These are phyloP conservation scores for Acrocephalus scirpaceus DNA, from an alignment of 2,797 vertebrate species.

Conservation along the genomic window DNA sequence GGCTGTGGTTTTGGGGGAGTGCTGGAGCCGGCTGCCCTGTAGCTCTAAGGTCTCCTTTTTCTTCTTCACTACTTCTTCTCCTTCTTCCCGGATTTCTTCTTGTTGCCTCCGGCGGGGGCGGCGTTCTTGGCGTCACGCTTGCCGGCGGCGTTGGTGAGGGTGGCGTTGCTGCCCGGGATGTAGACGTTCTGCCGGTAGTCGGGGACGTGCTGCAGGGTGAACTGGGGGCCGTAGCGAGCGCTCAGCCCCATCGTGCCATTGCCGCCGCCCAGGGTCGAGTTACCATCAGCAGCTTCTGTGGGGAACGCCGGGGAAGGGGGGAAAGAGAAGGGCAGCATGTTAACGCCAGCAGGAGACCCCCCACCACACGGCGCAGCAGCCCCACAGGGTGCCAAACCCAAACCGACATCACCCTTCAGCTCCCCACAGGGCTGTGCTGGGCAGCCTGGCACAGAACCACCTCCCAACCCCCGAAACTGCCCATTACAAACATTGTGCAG, in stretches of 20 bases:
- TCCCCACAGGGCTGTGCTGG: background rate
- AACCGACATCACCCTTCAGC: background rate
- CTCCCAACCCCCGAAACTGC: rapidly evolving
- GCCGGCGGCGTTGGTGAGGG: slow-evolving; percentile 88
- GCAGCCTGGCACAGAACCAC: background rate
- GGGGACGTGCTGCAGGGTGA: slow-evolving; percentile 96
- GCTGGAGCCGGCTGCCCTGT: slow-evolving; percentile 69
- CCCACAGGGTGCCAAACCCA: background rate
- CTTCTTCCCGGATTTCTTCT: slow-evolving; percentile 98
- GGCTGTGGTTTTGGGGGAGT: slow-evolving; percentile 72
- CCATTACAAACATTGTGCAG: background rate
- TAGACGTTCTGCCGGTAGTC: slow-evolving; percentile 98
- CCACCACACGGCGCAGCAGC: background rate
- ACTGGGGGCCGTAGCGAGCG: slow-evolving; percentile 94
- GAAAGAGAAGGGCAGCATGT: background rate
- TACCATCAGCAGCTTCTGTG: slow-evolving; percentile 91
- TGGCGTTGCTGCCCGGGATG: slow-evolving; percentile 96
- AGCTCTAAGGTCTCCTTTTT: slow-evolving; percentile 65
- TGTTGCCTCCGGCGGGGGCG: slow-evolving; percentile 85
- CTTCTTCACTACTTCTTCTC: slow-evolving; percentile 91
- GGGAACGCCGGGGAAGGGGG: background rate
- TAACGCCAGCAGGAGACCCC: background rate
- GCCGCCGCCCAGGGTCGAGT: slow-evolving; percentile 84
- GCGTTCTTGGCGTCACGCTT: slow-evolving; percentile 83
- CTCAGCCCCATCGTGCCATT: slow-evolving; percentile 96